phyloP scores from a whole-genome alignment of 2,797 vertebrate species.

The Micrastur ruficollis region DNA sequence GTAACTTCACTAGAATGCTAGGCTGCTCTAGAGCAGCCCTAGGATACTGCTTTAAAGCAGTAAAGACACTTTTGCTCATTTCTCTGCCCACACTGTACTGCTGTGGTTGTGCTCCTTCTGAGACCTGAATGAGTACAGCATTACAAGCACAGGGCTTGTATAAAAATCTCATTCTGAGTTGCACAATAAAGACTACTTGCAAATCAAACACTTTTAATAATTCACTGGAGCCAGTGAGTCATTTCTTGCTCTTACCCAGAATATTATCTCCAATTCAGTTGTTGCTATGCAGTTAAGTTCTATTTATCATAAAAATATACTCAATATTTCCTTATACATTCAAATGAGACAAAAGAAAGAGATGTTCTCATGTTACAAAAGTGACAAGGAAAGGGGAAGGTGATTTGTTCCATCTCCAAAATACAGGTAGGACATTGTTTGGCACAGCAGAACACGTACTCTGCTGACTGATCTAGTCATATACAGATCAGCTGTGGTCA shows the following conservation, averaged over 20 bases:
- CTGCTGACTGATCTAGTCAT: neutral
- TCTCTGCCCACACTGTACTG: neutral
- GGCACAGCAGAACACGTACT: fast-evolving
- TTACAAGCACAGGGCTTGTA: neutral
- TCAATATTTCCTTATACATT: neutral
- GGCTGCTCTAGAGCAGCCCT: neutral
- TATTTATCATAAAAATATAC: neutral
- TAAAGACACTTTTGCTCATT: neutral
- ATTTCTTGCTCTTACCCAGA: neutral
- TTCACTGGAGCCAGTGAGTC: neutral
- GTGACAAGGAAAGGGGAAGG: neutral
- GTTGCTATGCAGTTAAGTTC: neutral
- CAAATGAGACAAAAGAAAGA: neutral
- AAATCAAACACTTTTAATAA: neutral
- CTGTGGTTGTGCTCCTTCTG: neutral
- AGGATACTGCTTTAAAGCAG: neutral
- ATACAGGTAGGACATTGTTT: neutral
- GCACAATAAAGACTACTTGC: neutral
- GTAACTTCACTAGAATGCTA: neutral
- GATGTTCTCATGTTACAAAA: neutral
- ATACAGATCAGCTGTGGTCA: neutral
- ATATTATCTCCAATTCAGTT: neutral
- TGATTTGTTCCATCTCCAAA: neutral
- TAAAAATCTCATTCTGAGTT: neutral
- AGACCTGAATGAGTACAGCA: neutral